These are phyloP conservation scores for Mugil cephalus DNA, from an alignment of 2,113 vertebrate genomes.

Conservation along the genomic window DNA sequence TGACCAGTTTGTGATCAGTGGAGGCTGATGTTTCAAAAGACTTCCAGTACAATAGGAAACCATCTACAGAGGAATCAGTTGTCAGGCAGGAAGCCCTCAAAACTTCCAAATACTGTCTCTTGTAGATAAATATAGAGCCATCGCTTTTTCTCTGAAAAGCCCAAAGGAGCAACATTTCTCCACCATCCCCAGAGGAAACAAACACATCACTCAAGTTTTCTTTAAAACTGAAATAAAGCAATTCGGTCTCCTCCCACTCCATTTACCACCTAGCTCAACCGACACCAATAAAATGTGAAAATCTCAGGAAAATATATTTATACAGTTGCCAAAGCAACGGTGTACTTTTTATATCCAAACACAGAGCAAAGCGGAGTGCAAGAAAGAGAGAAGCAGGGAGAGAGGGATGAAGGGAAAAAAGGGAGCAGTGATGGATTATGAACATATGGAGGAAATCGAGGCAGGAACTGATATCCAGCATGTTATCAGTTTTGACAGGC, in stretches of 20 bases:
- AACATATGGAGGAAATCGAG: constrained; percentile 67
- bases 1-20: constrained; percentile 14
- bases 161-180: constrained; percentile 57
- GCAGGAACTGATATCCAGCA: constrained; percentile 66
- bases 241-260: constrained; percentile 64
- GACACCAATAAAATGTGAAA: constrained; percentile 61
- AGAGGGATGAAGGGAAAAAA: constrained; percentile 46
- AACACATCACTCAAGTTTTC: constrained; percentile 67
- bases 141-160: constrained; percentile 55
- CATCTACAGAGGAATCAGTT: constrained; percentile 37
- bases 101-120: constrained; percentile 49
- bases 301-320: constrained; percentile 67
- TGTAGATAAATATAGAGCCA: constrained; percentile 72
- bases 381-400: constrained; percentile 33
- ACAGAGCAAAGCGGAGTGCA: constrained; percentile 37
- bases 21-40: constrained; percentile 26
- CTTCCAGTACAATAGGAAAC: constrained; percentile 4
- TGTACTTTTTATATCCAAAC: constrained; percentile 73
- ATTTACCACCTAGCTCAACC: constrained; percentile 61
- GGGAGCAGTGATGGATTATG: constrained; percentile 54
- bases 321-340: constrained; percentile 83
- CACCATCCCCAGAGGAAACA: constrained; percentile 56
- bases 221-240: constrained; percentile 69
- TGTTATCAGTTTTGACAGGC: constrained; percentile 76
- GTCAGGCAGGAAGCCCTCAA: constrained; percentile 52